Conservation (phyloP, 2,797 vertebrate genomes). For the Oreortyx pictus region DNA sequence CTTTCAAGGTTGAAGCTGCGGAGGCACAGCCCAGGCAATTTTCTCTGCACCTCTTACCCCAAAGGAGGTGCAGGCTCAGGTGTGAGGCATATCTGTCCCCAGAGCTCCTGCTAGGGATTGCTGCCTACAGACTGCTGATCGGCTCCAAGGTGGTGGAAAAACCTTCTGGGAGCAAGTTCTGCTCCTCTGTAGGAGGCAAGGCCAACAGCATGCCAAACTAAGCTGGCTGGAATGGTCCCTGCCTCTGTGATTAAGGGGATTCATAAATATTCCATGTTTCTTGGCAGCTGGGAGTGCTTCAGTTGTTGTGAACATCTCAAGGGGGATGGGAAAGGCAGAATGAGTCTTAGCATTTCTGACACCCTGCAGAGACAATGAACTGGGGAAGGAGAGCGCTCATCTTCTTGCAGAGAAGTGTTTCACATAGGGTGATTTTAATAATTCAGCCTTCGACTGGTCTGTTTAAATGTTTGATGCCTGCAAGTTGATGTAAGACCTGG, state of each 20-base stretch:
- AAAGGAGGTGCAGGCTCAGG: not conserved
- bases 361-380: constrained; percentile 57
- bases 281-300: constrained; percentile 67
- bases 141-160: not conserved
- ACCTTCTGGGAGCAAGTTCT: not conserved
- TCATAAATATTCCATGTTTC: constrained; percentile 70
- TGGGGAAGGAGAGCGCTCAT: constrained; percentile 27
- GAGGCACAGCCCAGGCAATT: not conserved
- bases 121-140: not conserved
- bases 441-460: constrained; percentile 59
- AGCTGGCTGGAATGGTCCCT: constrained; percentile 48
- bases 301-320: constrained; percentile 51
- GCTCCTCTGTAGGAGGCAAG: constrained; percentile 26
- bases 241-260: constrained; percentile 60
- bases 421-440: constrained; percentile 50
- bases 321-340: constrained; percentile 51
- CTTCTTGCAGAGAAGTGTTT: not conserved
- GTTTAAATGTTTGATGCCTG: constrained; percentile 69
- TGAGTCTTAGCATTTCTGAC: constrained; percentile 58
- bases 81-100: not conserved
- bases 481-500: not conserved
- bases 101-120: not conserved
- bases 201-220: not conserved
- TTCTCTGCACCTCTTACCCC: not conserved
- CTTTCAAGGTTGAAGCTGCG: not conserved